phyloP scores from a whole-genome alignment of 2,888 invertebrate genomes.

The Epinotia ramella region DNA sequence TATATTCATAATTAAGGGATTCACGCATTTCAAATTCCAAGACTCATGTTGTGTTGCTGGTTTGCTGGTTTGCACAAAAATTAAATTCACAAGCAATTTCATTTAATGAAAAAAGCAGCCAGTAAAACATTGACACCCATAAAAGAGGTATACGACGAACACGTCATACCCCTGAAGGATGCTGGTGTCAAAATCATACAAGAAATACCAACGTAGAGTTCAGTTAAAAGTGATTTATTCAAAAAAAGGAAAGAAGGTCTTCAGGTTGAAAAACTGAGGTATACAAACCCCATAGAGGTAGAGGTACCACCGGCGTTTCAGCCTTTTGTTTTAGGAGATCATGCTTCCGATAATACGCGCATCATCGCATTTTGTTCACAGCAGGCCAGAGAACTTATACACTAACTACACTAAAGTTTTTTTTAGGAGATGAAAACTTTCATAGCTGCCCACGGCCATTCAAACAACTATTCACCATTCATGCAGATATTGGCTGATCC shows the following conservation, averaged over 20 bases:
- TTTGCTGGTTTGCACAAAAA: slow-evolving; percentile 18
- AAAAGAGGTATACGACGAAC: slow-evolving; percentile 31
- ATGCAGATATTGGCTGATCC: too few species aligned
- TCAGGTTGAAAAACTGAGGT: slow-evolving; percentile 1
- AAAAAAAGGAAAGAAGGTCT: slow-evolving; percentile 8
- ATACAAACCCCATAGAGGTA: not conserved
- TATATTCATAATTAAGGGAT: not conserved
- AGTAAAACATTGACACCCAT: slow-evolving; percentile 25
- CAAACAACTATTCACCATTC: too few species aligned
- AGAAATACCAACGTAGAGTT: slow-evolving; percentile 24
- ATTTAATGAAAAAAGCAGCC: slow-evolving; percentile 30
- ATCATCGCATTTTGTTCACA: slow-evolving; percentile 39
- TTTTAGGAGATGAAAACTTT: too few species aligned
- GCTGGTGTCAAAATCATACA: slow-evolving; percentile 29
- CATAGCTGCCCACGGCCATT: too few species aligned
- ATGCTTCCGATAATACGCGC: not conserved
- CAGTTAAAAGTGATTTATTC: slow-evolving; percentile 14
- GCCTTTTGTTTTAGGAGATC: not conserved
- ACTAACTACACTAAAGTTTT: not conserved
- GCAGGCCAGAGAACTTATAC: slow-evolving; percentile 33
- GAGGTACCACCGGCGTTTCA: not conserved
- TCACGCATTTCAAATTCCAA: not conserved
- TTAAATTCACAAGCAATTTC: slow-evolving; percentile 30
- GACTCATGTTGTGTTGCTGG: slow-evolving; percentile 7
- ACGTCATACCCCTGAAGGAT: slow-evolving; percentile 32